Evolutionary conservation across 2,797 vertebrate species (phyloP), one percentile per base, ranked within the genome.

Genomic region (Apodemus agrarius): DNA sequence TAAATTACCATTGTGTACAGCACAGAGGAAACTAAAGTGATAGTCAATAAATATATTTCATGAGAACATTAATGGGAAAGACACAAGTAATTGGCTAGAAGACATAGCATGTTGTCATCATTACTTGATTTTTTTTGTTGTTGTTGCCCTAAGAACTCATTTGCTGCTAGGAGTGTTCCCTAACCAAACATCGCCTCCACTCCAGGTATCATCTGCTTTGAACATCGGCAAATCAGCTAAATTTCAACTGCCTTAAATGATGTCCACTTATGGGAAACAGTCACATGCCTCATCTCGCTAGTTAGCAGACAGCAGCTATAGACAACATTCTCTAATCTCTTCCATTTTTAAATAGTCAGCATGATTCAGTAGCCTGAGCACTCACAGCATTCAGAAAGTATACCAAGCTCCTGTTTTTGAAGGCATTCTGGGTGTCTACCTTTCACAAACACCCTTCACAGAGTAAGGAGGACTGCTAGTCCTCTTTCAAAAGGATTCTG

Each of bases 111-210:
- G 5, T 10, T 92, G 29, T 87, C 22, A 43, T 0, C 1, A 87
- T 69, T 8, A 65, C 65, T 89, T 88, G 34, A 97, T 84, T 96
- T 49, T 49, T 90, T 75, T 31, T 65, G 24, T 63, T 26, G 3
- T 65, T 65, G 21, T 59, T 61, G 16, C 79, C 85, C 59, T 49
- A 92, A 89, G 83, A 84, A 43, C 46, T 49, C 2, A 1, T 93
- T 90, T 97, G 16, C 74, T 89, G 37, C 88, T 74, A 97, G 80
- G 76, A 69, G 52, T 85, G 61, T 80, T 96, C 95, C 14, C 75
- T 97, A 34, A 37, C 0, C 6, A 1, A 54, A 13, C 26, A 34
- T 6, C 34, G 8, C 26, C 14, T 67, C 19, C 24, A 29, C 31
- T 81, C n/a, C 31, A 34, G 65, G 4, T 24, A 24, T 65, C 34